Conservation (phyloP, 2,888 invertebrate genomes). For the Ormyrus labotus region DNA sequence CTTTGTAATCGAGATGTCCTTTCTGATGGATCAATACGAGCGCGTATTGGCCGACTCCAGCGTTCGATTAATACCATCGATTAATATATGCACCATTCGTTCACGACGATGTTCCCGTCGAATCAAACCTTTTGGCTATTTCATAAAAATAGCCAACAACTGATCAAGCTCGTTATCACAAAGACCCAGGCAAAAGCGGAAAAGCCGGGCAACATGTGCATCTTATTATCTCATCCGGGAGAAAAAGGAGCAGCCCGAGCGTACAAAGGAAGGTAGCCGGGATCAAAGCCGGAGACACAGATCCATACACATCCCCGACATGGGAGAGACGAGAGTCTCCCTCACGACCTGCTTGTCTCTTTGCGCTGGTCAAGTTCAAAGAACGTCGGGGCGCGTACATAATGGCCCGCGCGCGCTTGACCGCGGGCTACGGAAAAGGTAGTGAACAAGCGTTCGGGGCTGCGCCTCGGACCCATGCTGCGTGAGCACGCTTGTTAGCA, state of each 20-base stretch:
- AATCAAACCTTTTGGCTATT: background rate
- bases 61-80: no score
- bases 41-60: no score
- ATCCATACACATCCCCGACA: conserved; percentile 16
- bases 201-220: conserved; percentile 53
- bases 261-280: background rate
- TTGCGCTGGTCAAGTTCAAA: conserved; percentile 49
- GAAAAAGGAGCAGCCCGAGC: conserved; percentile 13
- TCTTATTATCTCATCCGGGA: conserved; percentile 58
- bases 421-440: conserved; percentile 26
- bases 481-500: conserved; percentile 48
- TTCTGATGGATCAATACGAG: no score
- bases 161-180: no score
- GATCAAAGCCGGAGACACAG: conserved; percentile 10
- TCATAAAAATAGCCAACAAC: background rate
- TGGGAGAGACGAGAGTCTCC: conserved; percentile 13
- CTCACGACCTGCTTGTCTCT: conserved; percentile 11
- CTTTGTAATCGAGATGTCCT: no score
- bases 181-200: background rate
- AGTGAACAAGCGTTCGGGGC: conserved; percentile 22
- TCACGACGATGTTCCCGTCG: no score
- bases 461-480: conserved; percentile 40
- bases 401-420: conserved; percentile 25
- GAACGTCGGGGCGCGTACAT: conserved; percentile 31
- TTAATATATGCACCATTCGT: no score